Percentiles rank a stretch among this genome's conserved stretches.
phyloP scores from a whole-genome alignment of 2,888 invertebrate genomes.

The Anoncus sp. region DNA sequence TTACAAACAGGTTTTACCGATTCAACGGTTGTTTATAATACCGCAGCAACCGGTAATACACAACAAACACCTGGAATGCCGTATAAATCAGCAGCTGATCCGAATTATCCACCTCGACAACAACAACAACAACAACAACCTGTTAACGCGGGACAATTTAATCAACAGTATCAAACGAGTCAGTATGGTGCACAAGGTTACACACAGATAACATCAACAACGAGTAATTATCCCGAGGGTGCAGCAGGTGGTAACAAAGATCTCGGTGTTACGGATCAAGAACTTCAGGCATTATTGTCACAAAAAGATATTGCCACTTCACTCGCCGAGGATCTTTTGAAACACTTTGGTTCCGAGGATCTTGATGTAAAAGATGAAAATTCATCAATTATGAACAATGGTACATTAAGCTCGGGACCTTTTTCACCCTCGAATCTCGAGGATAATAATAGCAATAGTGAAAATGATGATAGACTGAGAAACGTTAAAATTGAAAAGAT shows the following conservation, averaged over 20 bases:
- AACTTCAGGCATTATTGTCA: slow-evolving; percentile 89
- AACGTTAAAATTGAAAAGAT: slow-evolving; percentile 72
- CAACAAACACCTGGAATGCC: slow-evolving; percentile 84
- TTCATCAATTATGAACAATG: slow-evolving; percentile 79
- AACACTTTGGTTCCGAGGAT: slow-evolving; percentile 92
- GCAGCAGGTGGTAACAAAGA: slow-evolving; percentile 79
- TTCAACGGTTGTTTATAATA: slow-evolving; percentile 81
- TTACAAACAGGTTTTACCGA: slow-evolving; percentile 84
- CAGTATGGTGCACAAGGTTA: slow-evolving; percentile 80
- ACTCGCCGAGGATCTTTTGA: slow-evolving; percentile 94
- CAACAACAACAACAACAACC: not conserved
- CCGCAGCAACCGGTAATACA: slow-evolving; percentile 83
- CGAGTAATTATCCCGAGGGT: slow-evolving; percentile 80
- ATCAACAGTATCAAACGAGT: slow-evolving; percentile 75
- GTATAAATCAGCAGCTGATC: slow-evolving; percentile 83
- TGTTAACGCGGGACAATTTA: slow-evolving; percentile 64
- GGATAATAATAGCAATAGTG: slow-evolving; percentile 71
- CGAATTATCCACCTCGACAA: slow-evolving; percentile 76
- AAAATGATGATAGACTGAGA: slow-evolving; percentile 79
- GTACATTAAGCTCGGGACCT: slow-evolving; percentile 84
- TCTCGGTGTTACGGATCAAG: slow-evolving; percentile 88
- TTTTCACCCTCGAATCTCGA: slow-evolving; percentile 85
- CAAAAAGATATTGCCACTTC: slow-evolving; percentile 91
- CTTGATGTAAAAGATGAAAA: slow-evolving; percentile 84
- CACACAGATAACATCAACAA: slow-evolving; percentile 82